Conservation (phyloP, 2,888 invertebrate genomes). For the Andrena camellia region DNA sequence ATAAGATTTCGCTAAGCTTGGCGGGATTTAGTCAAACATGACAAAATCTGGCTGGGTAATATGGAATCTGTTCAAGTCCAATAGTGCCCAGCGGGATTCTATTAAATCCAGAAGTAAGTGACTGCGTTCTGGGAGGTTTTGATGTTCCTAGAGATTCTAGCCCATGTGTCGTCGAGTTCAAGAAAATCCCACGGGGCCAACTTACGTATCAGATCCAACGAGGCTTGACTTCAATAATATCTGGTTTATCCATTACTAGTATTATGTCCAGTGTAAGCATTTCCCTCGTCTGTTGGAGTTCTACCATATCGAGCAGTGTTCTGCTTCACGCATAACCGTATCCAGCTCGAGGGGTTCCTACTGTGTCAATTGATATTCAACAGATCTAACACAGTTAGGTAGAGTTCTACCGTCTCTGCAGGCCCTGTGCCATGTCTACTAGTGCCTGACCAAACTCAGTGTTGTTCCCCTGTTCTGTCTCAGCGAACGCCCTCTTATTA, state of each 20-base stretch:
- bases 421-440: background rate
- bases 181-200: background rate
- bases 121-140: background rate
- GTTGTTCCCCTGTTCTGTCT: background rate
- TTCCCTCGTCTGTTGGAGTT: background rate
- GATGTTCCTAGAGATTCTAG: background rate
- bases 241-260: background rate
- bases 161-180: background rate
- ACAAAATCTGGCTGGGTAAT: background rate
- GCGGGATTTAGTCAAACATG: background rate
- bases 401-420: slow-evolving; percentile 7
- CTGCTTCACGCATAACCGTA: too few relatives aligned
- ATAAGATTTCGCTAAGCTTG: background rate
- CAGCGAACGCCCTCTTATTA: background rate
- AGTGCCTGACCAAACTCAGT: background rate
- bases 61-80: background rate
- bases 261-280: background rate
- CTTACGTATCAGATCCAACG: background rate
- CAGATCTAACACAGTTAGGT: slow-evolving; percentile 6
- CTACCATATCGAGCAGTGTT: background rate
- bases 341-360: background rate
- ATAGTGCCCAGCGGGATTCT: background rate
- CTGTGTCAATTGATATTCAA: slow-evolving; percentile 37
- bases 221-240: background rate
- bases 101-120: background rate